phyloP scores from a whole-genome alignment of 2,888 invertebrate genomes.

The Polydrusus pterygomalis region DNA sequence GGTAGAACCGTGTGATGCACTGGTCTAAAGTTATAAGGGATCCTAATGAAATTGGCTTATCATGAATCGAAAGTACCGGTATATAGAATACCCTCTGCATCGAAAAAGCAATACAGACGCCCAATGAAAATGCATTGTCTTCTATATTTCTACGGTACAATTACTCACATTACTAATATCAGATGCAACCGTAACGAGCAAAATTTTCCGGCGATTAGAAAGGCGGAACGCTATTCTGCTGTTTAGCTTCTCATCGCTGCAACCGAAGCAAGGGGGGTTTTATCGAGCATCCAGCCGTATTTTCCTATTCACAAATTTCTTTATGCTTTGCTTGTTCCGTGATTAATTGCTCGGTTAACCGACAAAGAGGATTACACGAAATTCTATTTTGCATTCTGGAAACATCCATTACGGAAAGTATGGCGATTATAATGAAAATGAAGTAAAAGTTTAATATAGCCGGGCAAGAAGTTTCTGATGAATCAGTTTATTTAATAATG shows the following conservation, averaged over 20 bases:
- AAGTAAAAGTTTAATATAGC: constrained; percentile 35
- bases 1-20: too few relatives aligned
- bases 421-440: constrained; percentile 47
- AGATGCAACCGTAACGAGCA: constrained; percentile 14
- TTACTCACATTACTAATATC: constrained; percentile 7
- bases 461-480: constrained; percentile 15
- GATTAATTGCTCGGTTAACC: constrained; percentile 59
- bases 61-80: too few relatives aligned
- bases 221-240: constrained; percentile 22
- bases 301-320: constrained; percentile 59
- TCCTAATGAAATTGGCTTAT: too few relatives aligned
- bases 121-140: neutral
- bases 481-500: constrained; percentile 14
- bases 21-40: too few relatives aligned
- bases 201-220: constrained; percentile 14
- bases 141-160: neutral
- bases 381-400: constrained; percentile 50
- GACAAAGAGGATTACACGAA: constrained; percentile 51
- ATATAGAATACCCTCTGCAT: too few relatives aligned
- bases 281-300: constrained; percentile 57
- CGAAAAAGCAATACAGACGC: too few relatives aligned
- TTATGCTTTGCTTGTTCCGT: constrained; percentile 53
- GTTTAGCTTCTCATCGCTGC: constrained; percentile 39
- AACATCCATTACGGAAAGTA: constrained; percentile 50
- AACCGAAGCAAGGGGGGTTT: constrained; percentile 52